A percentile compares a stretch with the other conserved stretches of the same genome.
Conservation (phyloP, 1,140 invertebrate genomes). For the Maniola jurtina region DNA sequence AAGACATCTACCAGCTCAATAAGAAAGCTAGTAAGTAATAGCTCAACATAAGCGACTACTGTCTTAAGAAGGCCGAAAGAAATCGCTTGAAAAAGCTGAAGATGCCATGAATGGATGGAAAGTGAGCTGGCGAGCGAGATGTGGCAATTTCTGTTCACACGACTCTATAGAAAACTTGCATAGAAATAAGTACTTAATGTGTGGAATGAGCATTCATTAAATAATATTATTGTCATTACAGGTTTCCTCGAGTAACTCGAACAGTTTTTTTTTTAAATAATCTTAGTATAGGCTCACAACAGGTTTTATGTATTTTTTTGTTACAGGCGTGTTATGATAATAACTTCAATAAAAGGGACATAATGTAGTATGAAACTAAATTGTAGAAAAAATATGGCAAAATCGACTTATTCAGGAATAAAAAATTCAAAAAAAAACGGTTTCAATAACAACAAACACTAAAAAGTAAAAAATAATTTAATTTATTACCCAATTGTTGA, state of each 20-base stretch:
- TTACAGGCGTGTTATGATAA: neutral
- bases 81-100: slow-evolving; percentile 72
- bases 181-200: slow-evolving; percentile 13
- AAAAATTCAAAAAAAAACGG: too few relatives aligned
- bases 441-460: too few relatives aligned
- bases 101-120: slow-evolving; percentile 75
- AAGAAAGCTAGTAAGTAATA: slow-evolving; percentile 59
- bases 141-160: slow-evolving; percentile 71
- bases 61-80: slow-evolving; percentile 62
- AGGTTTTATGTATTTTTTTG: neutral
- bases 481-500: too few relatives aligned
- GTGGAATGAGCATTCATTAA: slow-evolving; percentile 18
- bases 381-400: too few relatives aligned
- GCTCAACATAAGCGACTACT: slow-evolving; percentile 39
- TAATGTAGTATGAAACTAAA: too few relatives aligned
- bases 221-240: slow-evolving; percentile 29
- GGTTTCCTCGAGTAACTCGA: neutral
- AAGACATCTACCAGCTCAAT: slow-evolving; percentile 35
- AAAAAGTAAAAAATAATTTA: too few relatives aligned
- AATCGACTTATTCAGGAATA: too few relatives aligned
- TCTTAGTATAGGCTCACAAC: neutral
- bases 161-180: slow-evolving; percentile 46
- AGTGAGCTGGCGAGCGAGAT: slow-evolving; percentile 64
- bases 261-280: neutral
- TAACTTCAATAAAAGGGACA: too few relatives aligned